Evolutionary conservation across 2,888 invertebrate genomes (phyloP).

Genomic region (Cheilosia vernalis): DNA sequence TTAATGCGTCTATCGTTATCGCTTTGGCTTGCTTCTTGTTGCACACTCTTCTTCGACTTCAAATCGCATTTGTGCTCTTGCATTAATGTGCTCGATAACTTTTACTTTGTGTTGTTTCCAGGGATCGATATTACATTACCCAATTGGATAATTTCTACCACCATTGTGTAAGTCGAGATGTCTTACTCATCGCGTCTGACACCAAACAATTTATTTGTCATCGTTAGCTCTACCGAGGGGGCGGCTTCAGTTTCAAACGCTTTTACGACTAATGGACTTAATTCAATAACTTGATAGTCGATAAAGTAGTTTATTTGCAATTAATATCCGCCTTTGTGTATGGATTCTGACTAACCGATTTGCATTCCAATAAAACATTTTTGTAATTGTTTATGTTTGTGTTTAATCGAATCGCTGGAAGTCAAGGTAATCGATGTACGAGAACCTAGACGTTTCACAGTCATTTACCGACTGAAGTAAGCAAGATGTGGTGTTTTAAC

Average conservation of each 20-base stretch:
- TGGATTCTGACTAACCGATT: slow-evolving; percentile 2
- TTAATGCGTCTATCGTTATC: slow-evolving; percentile 1
- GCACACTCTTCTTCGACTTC: background rate
- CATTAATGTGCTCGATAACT: background rate
- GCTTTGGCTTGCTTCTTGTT: background rate
- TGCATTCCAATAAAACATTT: slow-evolving; percentile 28
- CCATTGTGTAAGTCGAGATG: background rate
- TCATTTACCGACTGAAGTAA: background rate
- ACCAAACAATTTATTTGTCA: background rate
- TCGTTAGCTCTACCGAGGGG: too few species aligned
- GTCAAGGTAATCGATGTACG: slow-evolving; percentile 4
- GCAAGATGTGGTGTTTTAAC: too few species aligned
- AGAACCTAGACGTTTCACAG: background rate
- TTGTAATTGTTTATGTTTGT: background rate
- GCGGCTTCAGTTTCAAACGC: background rate
- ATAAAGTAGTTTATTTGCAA: slow-evolving; percentile 18
- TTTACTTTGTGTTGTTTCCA: background rate
- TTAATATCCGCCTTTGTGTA: slow-evolving; percentile 18
- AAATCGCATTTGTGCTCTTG: too few species aligned
- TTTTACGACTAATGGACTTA: background rate
- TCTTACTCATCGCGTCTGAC: too few species aligned
- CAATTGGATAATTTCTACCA: background rate
- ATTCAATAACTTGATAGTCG: background rate
- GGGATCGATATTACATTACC: too few species aligned
- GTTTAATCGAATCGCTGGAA: background rate